Evolutionary conservation across 2,113 vertebrate genomes (phyloP), one percentile per base, ranked within the genome.

Genomic region (Mixornis gularis): DNA sequence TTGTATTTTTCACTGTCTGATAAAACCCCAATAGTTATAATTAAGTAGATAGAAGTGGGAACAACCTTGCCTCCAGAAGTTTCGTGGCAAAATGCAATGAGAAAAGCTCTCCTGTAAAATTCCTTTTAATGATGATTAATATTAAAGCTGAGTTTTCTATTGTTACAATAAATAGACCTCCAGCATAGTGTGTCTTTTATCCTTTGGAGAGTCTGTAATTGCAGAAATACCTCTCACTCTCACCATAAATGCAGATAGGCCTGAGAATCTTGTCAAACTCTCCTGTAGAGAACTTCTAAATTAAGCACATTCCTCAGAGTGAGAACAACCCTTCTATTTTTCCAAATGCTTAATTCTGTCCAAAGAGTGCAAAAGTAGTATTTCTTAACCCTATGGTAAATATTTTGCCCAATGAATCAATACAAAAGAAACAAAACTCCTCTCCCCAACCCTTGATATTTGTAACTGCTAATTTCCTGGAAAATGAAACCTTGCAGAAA

Each of bases 1-100:
- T 79, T 95, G 40, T 89, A 27, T 87, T 93, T 96, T 93, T 80
- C 24, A 46, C 29, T 46, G 38, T 41, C 66, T 82, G n/a, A 93
- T 83, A 65, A 79, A 79, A 79, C 10, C 6, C 12, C 79, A 62
- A 3, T 19, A 12, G 4, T 66, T 70, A 6, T 4, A 56, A 51
- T 5, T 7, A 55, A 78, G 20, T 79, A 79, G 49, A 53, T 32
- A 24, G 34, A 92, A 69, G 41, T 53, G 21, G 63, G 63, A 92
- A 68, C 76, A 85, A 56, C 49, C 19, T 71, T 81, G 87, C 41
- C 25, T 87, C 40, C 49, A 38, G 72, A 79, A 80, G 49, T 74
- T 59, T 43, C 41, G 62, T 26, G 19, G 84, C 81, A 79, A 65
- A 82, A 72, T 53, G 38, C 66, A 87, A 34, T 49, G 26, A 69